Conservation (phyloP, 2,888 invertebrate species). For the Lissonota sp. region DNA sequence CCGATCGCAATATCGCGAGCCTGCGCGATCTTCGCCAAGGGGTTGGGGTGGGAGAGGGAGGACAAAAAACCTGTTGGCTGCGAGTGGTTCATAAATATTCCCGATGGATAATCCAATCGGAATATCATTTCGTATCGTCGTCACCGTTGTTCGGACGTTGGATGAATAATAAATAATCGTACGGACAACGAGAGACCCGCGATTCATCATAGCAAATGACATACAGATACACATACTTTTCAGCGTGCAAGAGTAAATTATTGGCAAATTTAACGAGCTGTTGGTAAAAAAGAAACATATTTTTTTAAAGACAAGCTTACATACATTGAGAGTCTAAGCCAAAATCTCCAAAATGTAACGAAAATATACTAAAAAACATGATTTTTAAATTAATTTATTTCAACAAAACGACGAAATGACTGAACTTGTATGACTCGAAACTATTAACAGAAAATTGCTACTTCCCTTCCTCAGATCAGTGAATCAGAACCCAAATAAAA, state of each 20-base stretch:
- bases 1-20: constrained; percentile 64
- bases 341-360: no score
- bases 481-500: no score
- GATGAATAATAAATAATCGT: constrained; percentile 58
- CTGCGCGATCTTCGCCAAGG: neutral
- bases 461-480: no score
- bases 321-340: no score
- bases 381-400: neutral
- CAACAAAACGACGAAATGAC: neutral
- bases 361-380: neutral
- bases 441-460: no score
- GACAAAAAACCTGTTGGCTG: constrained; percentile 40
- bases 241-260: no score
- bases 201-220: constrained; percentile 18
- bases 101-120: constrained; percentile 56
- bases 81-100: constrained; percentile 53
- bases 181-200: constrained; percentile 34
- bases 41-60: neutral
- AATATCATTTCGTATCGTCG: constrained; percentile 55
- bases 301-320: no score
- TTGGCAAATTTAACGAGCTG: no score
- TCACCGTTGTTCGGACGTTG: constrained; percentile 31
- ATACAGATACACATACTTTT: neutral
- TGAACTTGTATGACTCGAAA: no score
- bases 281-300: no score